phyloP scores from a whole-genome alignment of 2,888 invertebrate genomes.

The Caenorhabditis sp. region DNA sequence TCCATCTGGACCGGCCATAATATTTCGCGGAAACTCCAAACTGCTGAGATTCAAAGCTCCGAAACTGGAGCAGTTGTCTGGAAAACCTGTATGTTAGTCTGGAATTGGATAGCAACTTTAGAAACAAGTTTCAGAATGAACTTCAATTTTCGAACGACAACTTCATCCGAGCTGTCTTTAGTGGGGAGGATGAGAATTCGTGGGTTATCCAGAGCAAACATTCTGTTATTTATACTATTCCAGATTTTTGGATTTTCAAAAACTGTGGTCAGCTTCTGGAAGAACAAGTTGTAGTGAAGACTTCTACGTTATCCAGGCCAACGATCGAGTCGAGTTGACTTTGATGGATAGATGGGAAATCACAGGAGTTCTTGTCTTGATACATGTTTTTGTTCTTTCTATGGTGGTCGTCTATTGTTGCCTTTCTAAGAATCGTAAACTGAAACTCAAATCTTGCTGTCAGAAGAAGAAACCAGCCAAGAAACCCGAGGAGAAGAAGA shows the following conservation, averaged over 20 bases:
- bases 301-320: background rate
- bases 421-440: background rate
- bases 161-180: background rate
- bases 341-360: background rate
- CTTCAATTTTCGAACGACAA: background rate
- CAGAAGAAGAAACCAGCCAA: background rate
- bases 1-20: background rate
- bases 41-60: background rate
- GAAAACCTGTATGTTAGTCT: background rate
- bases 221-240: background rate
- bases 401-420: background rate
- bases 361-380: background rate
- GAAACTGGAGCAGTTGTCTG: background rate
- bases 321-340: background rate
- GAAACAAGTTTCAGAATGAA: background rate
- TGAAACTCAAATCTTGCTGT: background rate
- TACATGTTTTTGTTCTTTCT: background rate
- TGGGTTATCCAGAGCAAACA: background rate
- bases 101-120: background rate
- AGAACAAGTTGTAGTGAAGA: background rate
- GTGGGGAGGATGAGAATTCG: background rate
- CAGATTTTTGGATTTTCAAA: background rate
- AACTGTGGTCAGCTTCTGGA: background rate
- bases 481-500: background rate
- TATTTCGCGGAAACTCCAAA: background rate